Evolutionary conservation across 2,113 vertebrate species (phyloP).

Genomic region (Colius striatus): DNA sequence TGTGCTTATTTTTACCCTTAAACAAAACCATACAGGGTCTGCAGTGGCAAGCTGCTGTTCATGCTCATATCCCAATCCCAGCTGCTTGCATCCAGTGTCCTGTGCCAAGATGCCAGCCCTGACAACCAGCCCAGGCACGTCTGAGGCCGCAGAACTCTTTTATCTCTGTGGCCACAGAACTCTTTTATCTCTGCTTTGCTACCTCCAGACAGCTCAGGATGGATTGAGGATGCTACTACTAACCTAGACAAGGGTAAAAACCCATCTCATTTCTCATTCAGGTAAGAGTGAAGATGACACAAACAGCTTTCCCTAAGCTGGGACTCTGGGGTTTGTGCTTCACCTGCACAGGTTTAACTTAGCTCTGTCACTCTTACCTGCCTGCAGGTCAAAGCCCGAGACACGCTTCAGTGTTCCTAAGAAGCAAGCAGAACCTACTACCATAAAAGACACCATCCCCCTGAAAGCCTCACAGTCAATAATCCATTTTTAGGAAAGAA

Average conservation of each 20-base stretch:
- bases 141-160: not conserved
- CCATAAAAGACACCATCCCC: not conserved
- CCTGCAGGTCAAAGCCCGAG: not conserved
- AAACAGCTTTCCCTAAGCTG: not conserved
- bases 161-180: not conserved
- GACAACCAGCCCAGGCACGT: not conserved
- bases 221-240: not conserved
- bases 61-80: slow-evolving; percentile 3
- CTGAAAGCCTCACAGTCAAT: not conserved
- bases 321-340: not conserved
- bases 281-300: not conserved
- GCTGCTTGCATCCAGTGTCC: not conserved
- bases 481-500: slow-evolving; percentile 41
- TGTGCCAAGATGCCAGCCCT: not conserved
- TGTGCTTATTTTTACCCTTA: not conserved
- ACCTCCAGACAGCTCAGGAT: not conserved
- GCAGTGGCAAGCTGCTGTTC: not conserved
- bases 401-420: not conserved
- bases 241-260: not conserved
- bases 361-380: not conserved
- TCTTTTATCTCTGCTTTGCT: not conserved
- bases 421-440: not conserved
- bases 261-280: not conserved
- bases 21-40: not conserved
- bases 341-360: not conserved